A percentile compares a stretch with the other conserved stretches of the same genome.
Evolutionary conservation across 2,797 vertebrate species (phyloP).

Genomic region (Carapus acus): DNA sequence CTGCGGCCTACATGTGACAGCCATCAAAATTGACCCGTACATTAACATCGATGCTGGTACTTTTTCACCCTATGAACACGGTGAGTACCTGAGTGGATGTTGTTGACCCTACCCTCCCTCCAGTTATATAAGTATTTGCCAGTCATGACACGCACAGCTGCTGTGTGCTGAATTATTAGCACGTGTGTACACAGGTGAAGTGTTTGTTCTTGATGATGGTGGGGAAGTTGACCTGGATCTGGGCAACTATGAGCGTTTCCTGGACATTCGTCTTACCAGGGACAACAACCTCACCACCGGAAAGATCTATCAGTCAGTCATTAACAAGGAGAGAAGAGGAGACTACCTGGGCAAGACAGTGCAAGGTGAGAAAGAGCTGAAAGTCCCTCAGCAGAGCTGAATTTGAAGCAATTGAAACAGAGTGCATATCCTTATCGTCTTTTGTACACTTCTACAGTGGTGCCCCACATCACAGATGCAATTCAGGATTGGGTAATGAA

Average conservation of each 20-base stretch:
- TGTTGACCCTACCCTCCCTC: neutral
- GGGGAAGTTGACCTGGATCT: constrained; percentile 96
- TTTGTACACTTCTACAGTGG: no score
- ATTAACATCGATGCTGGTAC: constrained; percentile 99
- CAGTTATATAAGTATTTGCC: neutral
- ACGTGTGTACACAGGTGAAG: constrained; percentile 76
- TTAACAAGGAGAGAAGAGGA: constrained; percentile 92
- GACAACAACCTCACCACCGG: constrained; percentile 97
- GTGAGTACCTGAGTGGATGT: constrained; percentile 73
- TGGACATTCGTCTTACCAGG: constrained; percentile 89
- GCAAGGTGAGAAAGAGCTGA: constrained; percentile 75
- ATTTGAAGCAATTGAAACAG: no score
- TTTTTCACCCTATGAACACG: constrained; percentile 95
- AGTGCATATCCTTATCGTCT: neutral
- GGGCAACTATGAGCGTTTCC: constrained; percentile 95
- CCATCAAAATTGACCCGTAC: constrained; percentile 97
- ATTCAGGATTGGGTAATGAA: constrained; percentile 96
- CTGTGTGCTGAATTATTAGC: neutral
- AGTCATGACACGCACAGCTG: neutral
- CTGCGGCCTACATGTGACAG: constrained; percentile 93
- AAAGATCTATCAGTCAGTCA: constrained; percentile 96
- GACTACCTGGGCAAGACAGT: constrained; percentile 97
- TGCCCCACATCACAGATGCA: constrained; percentile 95
- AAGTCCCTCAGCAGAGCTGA: no score
- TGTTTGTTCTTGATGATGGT: constrained; percentile 93